Conservation (phyloP, 2,888 invertebrate species). For the Yponomeuta plumbellus region DNA sequence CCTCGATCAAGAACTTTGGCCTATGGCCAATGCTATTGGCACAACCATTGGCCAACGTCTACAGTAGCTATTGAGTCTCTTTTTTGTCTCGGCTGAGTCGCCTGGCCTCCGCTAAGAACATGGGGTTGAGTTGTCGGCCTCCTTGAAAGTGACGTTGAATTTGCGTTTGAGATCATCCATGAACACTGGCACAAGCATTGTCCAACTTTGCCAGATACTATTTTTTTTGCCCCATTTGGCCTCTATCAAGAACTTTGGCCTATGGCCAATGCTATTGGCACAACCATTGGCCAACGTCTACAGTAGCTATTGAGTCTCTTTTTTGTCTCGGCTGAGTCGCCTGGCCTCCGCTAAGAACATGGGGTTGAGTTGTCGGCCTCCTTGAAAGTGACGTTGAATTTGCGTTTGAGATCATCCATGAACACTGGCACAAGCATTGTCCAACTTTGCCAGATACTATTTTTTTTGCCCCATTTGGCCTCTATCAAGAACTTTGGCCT, state of each 20-base stretch:
- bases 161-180: conserved; percentile 85
- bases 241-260: conserved; percentile 30
- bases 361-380: conserved; percentile 41
- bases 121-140: conserved; percentile 38
- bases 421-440: conserved; percentile 90
- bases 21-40: conserved; percentile 82
- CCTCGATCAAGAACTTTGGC: conserved; percentile 30
- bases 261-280: conserved; percentile 84
- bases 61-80: conserved; percentile 40
- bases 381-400: conserved; percentile 78
- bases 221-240: neutral
- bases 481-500: conserved; percentile 30
- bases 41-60: conserved; percentile 91
- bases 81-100: conserved; percentile 26
- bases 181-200: conserved; percentile 89
- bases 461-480: neutral
- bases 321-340: conserved; percentile 26
- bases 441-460: conserved; percentile 81
- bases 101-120: conserved; percentile 43
- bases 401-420: conserved; percentile 84
- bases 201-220: conserved; percentile 83
- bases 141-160: conserved; percentile 76
- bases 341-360: conserved; percentile 43
- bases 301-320: conserved; percentile 35
- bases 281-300: conserved; percentile 90